Base-by-base conservation (phyloP, 2,113 vertebrate genomes). In the Tenrec ecaudatus region DNA sequence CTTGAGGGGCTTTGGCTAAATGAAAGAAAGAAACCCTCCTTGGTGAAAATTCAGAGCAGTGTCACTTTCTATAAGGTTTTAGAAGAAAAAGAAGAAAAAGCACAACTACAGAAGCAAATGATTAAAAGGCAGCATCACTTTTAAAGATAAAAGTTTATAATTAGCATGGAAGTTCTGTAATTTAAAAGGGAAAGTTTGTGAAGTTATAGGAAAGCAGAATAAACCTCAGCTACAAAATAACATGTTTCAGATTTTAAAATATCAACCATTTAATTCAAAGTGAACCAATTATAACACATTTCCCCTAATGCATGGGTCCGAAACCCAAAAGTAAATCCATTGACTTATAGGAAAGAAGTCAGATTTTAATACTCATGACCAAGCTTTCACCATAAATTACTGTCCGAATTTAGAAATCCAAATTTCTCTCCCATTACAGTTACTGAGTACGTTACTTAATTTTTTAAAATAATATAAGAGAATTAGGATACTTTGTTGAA, bases 121-220 rank as follows among this genome's bases (percentile, higher is more conserved):
- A 98, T 98, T 98, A 98, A 98, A 98, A 98, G 98, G 95, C 96
- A 94, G 97, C 96, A 98, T 25, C 93, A 98, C 97, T 98, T 97
- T 98, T 97, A 95, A 97, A 98, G 98, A 98, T 98, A 98, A 53
- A 53, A 98, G 97, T 98, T 98, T 97, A 98, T 97, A 98, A 97
- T 98, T 97, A 97, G 47, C 47, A 53, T 97, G 96, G 96, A 98
- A 98, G 97, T 97, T 98, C 97, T 98, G 60, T 98, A 98, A 98
- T 98, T 98, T 98, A 97, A 98, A 98, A 66, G 98, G 97, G 97
- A 98, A 98, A 98, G 97, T 97, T 98, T 98, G 97, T 96, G 97
- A 96, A 98, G 96, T 97, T 98, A 88, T 92, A 95, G 92, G 93
- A 86, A 96, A 96, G 94, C 95, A 95, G 97, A 95, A 97, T 97